Conservation (phyloP, 1,140 invertebrate genomes). For the Euborellia annulipes region DNA sequence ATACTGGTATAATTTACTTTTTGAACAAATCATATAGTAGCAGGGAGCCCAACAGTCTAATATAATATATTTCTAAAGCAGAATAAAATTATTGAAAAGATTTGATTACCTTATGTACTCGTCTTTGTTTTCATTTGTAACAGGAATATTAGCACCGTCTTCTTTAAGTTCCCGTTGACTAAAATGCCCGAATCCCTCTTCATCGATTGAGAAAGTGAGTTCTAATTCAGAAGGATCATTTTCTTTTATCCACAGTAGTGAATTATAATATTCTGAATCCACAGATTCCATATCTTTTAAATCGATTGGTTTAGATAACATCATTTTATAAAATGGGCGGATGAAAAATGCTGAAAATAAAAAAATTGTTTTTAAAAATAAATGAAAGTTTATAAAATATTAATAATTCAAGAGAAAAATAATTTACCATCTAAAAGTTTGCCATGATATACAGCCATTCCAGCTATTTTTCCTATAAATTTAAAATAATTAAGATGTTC, state of each 20-base stretch:
- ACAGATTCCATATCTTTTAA: constrained; percentile 97
- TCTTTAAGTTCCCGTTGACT: constrained; percentile 83
- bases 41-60: too few relatives aligned
- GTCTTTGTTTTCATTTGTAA: constrained; percentile 90
- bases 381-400: neutral
- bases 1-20: too few relatives aligned
- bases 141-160: constrained; percentile 73
- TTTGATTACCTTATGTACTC: constrained; percentile 85
- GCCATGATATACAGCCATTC: constrained; percentile 98
- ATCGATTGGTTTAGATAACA: constrained; percentile 86
- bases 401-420: constrained; percentile 3
- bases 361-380: constrained; percentile 1
- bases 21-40: too few relatives aligned
- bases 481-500: constrained; percentile 97
- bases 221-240: constrained; percentile 92
- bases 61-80: neutral
- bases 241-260: constrained; percentile 90
- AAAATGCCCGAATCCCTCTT: constrained; percentile 90
- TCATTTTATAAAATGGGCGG: constrained; percentile 99
- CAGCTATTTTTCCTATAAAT: constrained; percentile 93
- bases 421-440: constrained; percentile 85
- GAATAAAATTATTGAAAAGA: neutral
- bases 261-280: constrained; percentile 97
- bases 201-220: constrained; percentile 88
- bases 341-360: constrained; percentile 82